phyloP scores from a whole-genome alignment of 2,113 vertebrate species.

The Cettia cetti region DNA sequence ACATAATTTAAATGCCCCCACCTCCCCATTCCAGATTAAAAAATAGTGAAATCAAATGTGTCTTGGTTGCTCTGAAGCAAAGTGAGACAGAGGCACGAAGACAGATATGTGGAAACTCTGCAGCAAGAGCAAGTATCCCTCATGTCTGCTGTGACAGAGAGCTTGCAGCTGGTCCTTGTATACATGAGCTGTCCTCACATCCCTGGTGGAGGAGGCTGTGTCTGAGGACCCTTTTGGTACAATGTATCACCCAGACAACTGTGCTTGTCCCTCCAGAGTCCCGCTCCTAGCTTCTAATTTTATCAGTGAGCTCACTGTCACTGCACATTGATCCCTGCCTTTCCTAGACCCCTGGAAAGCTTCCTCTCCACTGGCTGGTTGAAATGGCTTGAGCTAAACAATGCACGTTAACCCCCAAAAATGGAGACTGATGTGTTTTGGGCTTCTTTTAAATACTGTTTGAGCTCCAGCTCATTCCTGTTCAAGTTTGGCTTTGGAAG shows the following conservation, averaged over 20 bases:
- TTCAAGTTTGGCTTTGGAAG: background rate
- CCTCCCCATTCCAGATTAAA: background rate
- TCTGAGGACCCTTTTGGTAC: background rate
- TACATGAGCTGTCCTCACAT: rapidly evolving
- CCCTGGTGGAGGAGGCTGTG: background rate
- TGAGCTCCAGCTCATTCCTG: background rate
- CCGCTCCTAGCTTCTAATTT: background rate
- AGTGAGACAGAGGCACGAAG: background rate
- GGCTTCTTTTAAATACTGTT: background rate
- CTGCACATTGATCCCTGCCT: background rate
- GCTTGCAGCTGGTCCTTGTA: background rate
- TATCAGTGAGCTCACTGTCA: background rate
- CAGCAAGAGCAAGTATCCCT: background rate
- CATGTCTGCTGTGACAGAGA: background rate
- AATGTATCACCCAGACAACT: background rate
- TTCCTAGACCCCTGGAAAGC: background rate
- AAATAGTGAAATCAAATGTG: background rate
- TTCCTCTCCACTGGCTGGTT: rapidly evolving
- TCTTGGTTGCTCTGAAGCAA: background rate
- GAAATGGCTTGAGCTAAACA: background rate
- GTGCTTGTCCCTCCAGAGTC: background rate
- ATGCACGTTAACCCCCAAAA: rapidly evolving
- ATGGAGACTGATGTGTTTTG: rapidly evolving
- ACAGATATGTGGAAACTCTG: background rate
- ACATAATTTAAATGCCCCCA: background rate